Percentiles rank a stretch among this genome's conserved stretches.
Evolutionary conservation across 2,888 invertebrate genomes (phyloP).

Genomic region (Noctua janthina): DNA sequence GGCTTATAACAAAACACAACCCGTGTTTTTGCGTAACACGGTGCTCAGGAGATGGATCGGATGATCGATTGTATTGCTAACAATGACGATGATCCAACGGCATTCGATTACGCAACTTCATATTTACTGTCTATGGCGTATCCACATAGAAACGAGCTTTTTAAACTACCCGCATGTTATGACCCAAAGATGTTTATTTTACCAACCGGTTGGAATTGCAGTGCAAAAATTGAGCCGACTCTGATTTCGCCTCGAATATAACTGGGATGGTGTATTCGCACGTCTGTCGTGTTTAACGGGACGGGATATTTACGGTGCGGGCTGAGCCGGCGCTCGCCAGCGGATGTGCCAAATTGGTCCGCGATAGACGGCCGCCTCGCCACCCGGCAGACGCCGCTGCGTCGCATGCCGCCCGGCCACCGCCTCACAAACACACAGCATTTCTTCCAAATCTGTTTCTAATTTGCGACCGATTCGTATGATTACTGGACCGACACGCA

Average conservation of each 20-base stretch:
- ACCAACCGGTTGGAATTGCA: slow-evolving; percentile 64
- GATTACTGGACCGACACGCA: slow-evolving; percentile 70
- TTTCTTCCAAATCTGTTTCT: slow-evolving; percentile 77
- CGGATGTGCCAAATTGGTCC: slow-evolving; percentile 90
- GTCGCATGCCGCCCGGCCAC: slow-evolving; percentile 88
- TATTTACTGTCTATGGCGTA: slow-evolving; percentile 56
- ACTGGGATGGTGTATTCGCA: slow-evolving; percentile 71
- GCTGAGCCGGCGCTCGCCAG: slow-evolving; percentile 82
- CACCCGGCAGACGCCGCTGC: slow-evolving; percentile 87
- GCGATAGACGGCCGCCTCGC: slow-evolving; percentile 83
- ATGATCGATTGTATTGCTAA: slow-evolving; percentile 81
- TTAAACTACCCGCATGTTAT: slow-evolving; percentile 44
- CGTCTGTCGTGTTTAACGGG: slow-evolving; percentile 75
- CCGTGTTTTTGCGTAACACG: slow-evolving; percentile 84
- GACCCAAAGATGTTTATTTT: slow-evolving; percentile 65
- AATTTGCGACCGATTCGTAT: slow-evolving; percentile 74
- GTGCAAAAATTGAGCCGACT: slow-evolving; percentile 64
- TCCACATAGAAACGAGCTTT: slow-evolving; percentile 34
- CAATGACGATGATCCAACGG: slow-evolving; percentile 78
- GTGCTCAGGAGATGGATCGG: slow-evolving; percentile 80
- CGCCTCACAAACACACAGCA: slow-evolving; percentile 78
- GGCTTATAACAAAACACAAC: slow-evolving; percentile 81
- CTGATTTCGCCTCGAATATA: slow-evolving; percentile 74
- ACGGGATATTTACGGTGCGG: slow-evolving; percentile 85
- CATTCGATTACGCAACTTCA: slow-evolving; percentile 78